Evolutionary conservation across 2,113 vertebrate genomes (phyloP).

Genomic region (Oreotrochilus melanogaster): DNA sequence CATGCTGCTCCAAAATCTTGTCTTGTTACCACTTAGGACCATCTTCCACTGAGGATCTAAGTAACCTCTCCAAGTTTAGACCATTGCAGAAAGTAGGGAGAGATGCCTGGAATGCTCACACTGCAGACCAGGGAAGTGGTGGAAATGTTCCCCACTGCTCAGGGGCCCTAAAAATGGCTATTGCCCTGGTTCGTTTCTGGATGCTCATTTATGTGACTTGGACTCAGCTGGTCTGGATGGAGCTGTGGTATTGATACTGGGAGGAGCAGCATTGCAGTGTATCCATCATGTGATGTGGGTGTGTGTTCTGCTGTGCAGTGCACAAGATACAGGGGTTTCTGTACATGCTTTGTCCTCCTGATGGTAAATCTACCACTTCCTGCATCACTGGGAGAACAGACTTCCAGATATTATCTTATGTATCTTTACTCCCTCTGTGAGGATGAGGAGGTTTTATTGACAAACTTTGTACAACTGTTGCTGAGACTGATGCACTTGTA

Average conservation of each 20-base stretch:
- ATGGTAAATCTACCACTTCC: neutral
- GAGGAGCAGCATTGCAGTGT: neutral
- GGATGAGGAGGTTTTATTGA: neutral
- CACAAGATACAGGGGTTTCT: neutral
- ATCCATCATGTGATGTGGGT: neutral
- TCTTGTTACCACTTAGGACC: neutral
- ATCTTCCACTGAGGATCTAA: neutral
- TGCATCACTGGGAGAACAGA: neutral
- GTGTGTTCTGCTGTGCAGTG: neutral
- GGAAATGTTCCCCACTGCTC: neutral
- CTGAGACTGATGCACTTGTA: neutral
- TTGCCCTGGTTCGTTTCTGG: neutral
- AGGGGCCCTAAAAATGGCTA: neutral
- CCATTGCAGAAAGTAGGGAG: neutral
- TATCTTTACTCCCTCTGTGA: neutral
- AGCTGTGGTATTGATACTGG: neutral
- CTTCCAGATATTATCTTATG: neutral
- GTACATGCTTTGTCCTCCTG: neutral
- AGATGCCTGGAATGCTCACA: neutral
- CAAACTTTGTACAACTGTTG: neutral
- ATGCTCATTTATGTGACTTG: neutral
- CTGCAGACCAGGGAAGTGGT: neutral
- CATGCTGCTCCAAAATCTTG: neutral
- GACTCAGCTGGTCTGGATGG: neutral
- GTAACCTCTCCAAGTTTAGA: neutral